Conservation (phyloP, 2,113 vertebrate species). For the Zosterops lateralis region DNA sequence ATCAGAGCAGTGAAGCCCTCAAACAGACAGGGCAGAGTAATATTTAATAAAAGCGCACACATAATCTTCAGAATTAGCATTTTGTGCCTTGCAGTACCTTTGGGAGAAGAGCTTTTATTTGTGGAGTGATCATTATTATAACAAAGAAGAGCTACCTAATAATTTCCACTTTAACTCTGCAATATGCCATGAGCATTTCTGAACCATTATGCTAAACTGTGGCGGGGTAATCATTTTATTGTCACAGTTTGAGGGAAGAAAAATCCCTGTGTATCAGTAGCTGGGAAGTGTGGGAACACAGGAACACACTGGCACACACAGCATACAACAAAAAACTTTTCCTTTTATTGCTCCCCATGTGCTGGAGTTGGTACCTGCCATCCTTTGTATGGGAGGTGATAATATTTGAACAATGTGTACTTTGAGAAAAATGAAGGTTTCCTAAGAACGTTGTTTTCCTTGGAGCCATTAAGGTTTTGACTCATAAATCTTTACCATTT, state of each 20-base stretch:
- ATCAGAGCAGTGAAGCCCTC: slow-evolving; percentile 88
- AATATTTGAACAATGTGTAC: not conserved
- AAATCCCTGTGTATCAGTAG: slow-evolving; percentile 72
- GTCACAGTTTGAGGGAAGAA: slow-evolving; percentile 79
- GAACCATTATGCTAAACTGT: slow-evolving; percentile 86
- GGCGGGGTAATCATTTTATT: slow-evolving; percentile 82
- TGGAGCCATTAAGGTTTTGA: not conserved
- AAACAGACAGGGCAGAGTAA: slow-evolving; percentile 91
- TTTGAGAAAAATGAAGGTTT: not conserved
- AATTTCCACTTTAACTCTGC: slow-evolving; percentile 84
- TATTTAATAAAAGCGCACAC: slow-evolving; percentile 97
- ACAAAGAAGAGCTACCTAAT: slow-evolving; percentile 86
- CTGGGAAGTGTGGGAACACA: slow-evolving; percentile 34
- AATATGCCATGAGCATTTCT: slow-evolving; percentile 82
- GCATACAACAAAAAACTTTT: slow-evolving; percentile 26
- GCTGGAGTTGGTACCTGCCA: not conserved
- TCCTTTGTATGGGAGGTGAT: not conserved
- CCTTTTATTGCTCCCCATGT: not conserved
- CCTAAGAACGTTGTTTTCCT: not conserved
- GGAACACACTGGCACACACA: not conserved
- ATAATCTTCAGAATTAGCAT: slow-evolving; percentile 99
- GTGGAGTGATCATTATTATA: slow-evolving; percentile 88
- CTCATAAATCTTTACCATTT: not conserved
- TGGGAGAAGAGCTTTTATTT: slow-evolving; percentile 89
- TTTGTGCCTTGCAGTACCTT: slow-evolving; percentile 87